Evolutionary conservation across 2,113 vertebrate species (phyloP), one percentile per base, ranked within the genome.

Genomic region (Melanerpes formicivorus): DNA sequence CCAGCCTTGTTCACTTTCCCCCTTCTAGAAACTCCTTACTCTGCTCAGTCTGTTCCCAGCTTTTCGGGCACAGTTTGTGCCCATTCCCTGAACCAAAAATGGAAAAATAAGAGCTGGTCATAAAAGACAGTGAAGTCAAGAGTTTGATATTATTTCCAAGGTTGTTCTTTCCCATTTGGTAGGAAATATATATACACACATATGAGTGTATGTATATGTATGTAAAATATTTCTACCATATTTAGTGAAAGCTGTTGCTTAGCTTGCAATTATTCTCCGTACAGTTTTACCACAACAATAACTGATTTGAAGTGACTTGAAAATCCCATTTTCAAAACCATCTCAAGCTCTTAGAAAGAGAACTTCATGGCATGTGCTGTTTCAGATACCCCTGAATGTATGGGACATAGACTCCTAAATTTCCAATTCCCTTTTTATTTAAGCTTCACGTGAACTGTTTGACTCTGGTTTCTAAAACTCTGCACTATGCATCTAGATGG

Each of bases 261-360:
- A 60, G 37, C 40, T 76, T 79, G 66, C 26, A 66, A 30, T 82
- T 23, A 46, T 63, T 82, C 74, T 86, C 34, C 55, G 34, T 76
- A 37, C 26, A 18, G 26, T 56, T 92, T 74, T 83, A 25, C 42
- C 46, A 70, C 32, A 75, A 10, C 17, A 79, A 23, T 48, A 72
- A 87, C 18, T 1, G 1, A 26, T 64, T 59, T 74, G 63, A 82
- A 3, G 1, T 64, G 23, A 56, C 54, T 92, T 82, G 52, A 84
- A 89, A 93, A 79, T 66, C 56, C 30, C n/a, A 2, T 87, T 87
- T 93, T 80, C 30, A 30, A 46, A 90, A 71, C 23, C 9, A 10
- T 82, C 37, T 85, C 27, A 60, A 5, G 46, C 56, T 93, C 56
- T 56, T 76, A 67, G 42, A 52, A 85, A 30, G 34, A 18, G 19